Base-by-base conservation (phyloP, 1,140 invertebrate genomes). In the Pseudoatta argentina region DNA sequence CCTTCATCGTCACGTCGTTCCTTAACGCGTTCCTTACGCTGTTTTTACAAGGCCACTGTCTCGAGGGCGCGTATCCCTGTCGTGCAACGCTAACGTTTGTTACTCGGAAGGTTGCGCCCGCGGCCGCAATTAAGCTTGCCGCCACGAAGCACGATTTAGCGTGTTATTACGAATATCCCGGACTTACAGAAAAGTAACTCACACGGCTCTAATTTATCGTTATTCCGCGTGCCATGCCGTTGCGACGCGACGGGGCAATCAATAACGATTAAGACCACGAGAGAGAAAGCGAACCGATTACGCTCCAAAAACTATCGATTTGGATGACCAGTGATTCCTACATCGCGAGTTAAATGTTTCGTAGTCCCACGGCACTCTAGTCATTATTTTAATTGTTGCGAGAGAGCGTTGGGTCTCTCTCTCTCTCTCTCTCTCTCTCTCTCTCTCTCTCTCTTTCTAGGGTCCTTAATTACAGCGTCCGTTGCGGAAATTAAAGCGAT, bases 301-400 rank as follows among this genome's bases (percentile, higher is more conserved):
- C 59, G 30, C 57, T 51, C 53, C 44, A 81, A 73, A 86, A 89
- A 86, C 83, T 90, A 85, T 91, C 88, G 87, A 85, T 79, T 87
- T 91, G 90, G 93, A 93, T 92, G 87, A 92, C 76, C 30, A 16
- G 27, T 34, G 66, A 79, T 86, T 83, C 57, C 87, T 81, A 75
- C 67, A 24, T 27, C 48, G 30, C 44, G 61, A 30, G 16, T 51
- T 78, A 77, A 73, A 75, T 57, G 75, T 82, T 85, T 59, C 71
- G 34, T 27, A 82, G 64, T 79, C 59, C 73, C 51, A 55, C 44
- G 63, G 71, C 55, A 89, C 73, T 91, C 73, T 73, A 71, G 91
- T 94, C 87, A 93, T 94, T 94, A 94, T 93, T 94, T 94, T 94
- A 94, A 94, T 94, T 94, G 90, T 94, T 93, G 73, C 77, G 83